Conservation (phyloP, 1,140 invertebrate species). For the Temnothorax nylanderi region DNA sequence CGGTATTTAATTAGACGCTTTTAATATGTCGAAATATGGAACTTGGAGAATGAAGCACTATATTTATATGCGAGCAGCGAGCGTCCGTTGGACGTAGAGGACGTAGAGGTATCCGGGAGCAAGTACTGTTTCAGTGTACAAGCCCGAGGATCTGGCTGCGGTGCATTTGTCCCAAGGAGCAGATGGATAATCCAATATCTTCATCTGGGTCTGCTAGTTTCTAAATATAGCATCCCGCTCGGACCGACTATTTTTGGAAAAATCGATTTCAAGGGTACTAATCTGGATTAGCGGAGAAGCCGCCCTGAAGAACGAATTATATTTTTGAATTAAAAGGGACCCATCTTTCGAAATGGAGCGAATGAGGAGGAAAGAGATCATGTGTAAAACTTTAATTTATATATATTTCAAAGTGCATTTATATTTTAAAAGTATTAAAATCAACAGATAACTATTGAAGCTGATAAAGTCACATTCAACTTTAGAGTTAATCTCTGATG, state of each 20-base stretch:
- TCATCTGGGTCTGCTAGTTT: not conserved
- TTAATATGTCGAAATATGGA: not conserved
- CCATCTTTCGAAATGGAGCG: not conserved
- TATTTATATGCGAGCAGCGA: not conserved
- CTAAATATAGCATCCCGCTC: not conserved
- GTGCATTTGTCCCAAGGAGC: not conserved
- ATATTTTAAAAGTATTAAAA: not conserved
- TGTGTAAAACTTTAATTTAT: not conserved
- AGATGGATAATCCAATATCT: slow-evolving; percentile 1
- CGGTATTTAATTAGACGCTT: not conserved
- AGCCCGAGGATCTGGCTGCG: not conserved
- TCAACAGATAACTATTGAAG: not conserved
- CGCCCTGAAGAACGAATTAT: not conserved
- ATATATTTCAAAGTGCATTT: not conserved
- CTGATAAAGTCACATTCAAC: not conserved
- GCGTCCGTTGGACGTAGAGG: not conserved
- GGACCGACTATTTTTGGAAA: slow-evolving; percentile 23
- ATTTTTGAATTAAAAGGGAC: not conserved
- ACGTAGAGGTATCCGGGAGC: not conserved
- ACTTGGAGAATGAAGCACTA: not conserved
- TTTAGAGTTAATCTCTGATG: not conserved
- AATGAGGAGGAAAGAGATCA: not conserved
- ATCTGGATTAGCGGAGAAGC: not conserved
- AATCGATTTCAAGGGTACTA: slow-evolving; percentile 13
- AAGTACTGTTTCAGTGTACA: not conserved